These are phyloP conservation scores for Odontophorus gujanensis DNA, from an alignment of 2,113 vertebrate species.

Conservation along the genomic window DNA sequence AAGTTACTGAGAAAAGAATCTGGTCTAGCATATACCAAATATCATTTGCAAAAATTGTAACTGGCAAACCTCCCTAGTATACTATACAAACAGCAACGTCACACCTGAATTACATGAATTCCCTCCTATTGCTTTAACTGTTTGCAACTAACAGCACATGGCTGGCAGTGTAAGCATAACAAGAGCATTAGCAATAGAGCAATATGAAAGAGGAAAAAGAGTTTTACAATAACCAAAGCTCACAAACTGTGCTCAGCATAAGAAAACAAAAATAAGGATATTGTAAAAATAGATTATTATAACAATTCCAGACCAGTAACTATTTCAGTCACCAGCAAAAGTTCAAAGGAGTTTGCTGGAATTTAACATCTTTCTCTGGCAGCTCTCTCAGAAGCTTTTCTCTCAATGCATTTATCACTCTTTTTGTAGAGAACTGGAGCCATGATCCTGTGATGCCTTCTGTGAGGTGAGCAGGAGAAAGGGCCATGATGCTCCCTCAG, in stretches of 20 bases:
- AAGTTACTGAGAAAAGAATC: not conserved
- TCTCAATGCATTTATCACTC: not conserved
- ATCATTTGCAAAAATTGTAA: not conserved
- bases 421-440: not conserved
- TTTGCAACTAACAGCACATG: not conserved
- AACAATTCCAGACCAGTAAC: constrained; percentile 36
- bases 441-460: not conserved
- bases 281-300: not conserved
- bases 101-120: not conserved
- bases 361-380: not conserved
- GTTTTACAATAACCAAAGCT: not conserved
- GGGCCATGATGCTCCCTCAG: not conserved
- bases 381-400: not conserved
- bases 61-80: not conserved
- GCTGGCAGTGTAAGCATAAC: not conserved
- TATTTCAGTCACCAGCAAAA: constrained; percentile 13
- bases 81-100: not conserved
- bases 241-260: not conserved
- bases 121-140: not conserved
- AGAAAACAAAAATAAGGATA: not conserved
- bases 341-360: not conserved
- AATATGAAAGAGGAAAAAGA: not conserved
- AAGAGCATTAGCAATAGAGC: not conserved
- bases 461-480: constrained; percentile 7
- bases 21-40: not conserved